Evolutionary conservation across 2,888 invertebrate genomes (phyloP).

Genomic region (Zonitis immaculata): DNA sequence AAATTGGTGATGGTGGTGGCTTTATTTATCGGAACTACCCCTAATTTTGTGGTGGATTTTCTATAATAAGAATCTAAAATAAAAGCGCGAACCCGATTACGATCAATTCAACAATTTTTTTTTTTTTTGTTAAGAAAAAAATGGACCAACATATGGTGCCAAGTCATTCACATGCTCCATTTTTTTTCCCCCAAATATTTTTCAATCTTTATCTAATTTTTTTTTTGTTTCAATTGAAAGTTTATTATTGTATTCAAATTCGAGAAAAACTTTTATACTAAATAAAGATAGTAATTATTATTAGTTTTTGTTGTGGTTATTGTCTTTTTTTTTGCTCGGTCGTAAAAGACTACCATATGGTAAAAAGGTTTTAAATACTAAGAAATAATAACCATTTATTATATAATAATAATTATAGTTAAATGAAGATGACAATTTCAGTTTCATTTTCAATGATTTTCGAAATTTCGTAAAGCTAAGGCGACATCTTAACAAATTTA

Average conservation of each 20-base stretch:
- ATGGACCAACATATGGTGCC: conserved; percentile 3
- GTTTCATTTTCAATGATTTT: too few species aligned
- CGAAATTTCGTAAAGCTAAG: too few species aligned
- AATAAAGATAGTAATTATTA: background rate
- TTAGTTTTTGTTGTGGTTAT: background rate
- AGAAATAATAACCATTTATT: background rate
- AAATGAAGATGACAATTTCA: background rate
- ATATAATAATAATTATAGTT: background rate
- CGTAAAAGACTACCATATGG: background rate
- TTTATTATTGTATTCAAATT: background rate
- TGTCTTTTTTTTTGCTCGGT: too few species aligned
- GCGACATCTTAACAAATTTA: too few species aligned
- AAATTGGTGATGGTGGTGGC: background rate
- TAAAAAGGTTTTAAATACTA: background rate
- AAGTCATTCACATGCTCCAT: conserved; percentile 1
- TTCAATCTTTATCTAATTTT: background rate
- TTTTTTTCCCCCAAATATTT: background rate
- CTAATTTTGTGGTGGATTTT: conserved; percentile 41
- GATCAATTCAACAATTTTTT: conserved; percentile 23
- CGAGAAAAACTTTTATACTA: too few species aligned
- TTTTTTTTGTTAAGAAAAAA: background rate
- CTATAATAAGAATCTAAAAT: conserved; percentile 35
- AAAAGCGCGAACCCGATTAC: conserved; percentile 40
- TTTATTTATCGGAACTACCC: conserved; percentile 30
- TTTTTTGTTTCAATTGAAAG: background rate